Evolutionary conservation across 2,888 invertebrate species (phyloP).

Genomic region (Synergus itoensis): DNA sequence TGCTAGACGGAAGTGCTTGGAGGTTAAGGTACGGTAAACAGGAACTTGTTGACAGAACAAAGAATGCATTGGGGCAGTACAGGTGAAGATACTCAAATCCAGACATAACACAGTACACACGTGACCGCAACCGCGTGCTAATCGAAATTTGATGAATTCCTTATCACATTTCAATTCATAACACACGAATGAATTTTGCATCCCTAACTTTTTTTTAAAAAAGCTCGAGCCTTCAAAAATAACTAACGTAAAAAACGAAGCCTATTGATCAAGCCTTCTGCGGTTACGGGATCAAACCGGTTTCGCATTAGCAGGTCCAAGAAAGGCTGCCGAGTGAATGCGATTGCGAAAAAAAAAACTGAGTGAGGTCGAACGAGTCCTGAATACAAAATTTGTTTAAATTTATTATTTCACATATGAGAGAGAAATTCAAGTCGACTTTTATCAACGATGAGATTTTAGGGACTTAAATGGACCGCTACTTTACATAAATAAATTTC

Average conservation of each 20-base stretch:
- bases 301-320: not conserved
- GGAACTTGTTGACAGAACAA: not conserved
- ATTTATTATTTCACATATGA: not conserved
- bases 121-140: conserved; percentile 18
- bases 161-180: not conserved
- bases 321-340: not conserved
- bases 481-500: conserved; percentile 3
- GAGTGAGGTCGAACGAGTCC: not conserved
- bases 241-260: not conserved
- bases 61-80: not conserved
- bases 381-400: not conserved
- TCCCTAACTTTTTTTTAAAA: too few species aligned
- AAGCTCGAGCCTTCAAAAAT: too few species aligned
- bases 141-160: not conserved
- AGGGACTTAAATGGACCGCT: not conserved
- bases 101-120: not conserved
- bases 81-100: not conserved
- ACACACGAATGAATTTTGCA: too few species aligned
- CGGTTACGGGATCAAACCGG: not conserved
- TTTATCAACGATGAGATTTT: not conserved
- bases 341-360: not conserved
- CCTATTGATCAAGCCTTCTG: not conserved
- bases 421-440: not conserved
- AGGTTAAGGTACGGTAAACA: conserved; percentile 35
- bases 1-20: conserved; percentile 17